Conservation (phyloP, 2,797 vertebrate species). For the Sebastes matsubarae region DNA sequence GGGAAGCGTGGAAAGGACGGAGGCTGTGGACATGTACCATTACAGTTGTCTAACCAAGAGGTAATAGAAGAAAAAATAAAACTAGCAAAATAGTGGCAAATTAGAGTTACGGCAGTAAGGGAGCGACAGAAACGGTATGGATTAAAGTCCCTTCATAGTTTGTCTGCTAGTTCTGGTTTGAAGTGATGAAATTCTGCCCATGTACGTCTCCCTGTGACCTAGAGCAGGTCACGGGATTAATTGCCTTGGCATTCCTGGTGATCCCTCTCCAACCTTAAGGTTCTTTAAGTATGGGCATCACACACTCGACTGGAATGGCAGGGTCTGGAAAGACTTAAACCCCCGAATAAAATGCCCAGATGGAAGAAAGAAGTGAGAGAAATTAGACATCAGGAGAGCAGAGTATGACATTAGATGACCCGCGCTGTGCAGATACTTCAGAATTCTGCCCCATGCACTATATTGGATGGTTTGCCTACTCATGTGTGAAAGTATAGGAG, state of each 20-base stretch:
- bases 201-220: constrained; percentile 47
- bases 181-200: constrained; percentile 52
- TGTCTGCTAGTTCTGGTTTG: constrained; percentile 17
- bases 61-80: too few relatives aligned
- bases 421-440: constrained; percentile 45
- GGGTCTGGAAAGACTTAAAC: constrained; percentile 37
- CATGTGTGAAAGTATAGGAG: constrained; percentile 61
- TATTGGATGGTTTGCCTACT: constrained; percentile 60
- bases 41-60: too few relatives aligned
- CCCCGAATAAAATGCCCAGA: constrained; percentile 33
- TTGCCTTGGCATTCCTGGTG: constrained; percentile 61
- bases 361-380: constrained; percentile 39
- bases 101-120: background rate
- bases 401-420: constrained; percentile 57
- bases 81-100: background rate
- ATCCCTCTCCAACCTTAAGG: constrained; percentile 49
- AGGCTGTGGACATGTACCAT: too few relatives aligned
- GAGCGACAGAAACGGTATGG: background rate
- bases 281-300: constrained; percentile 64
- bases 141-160: background rate
- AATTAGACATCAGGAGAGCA: constrained; percentile 45
- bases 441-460: constrained; percentile 39
- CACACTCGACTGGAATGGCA: constrained; percentile 49
- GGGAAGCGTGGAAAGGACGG: too few relatives aligned
- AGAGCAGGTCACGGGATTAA: constrained; percentile 62